Conservation (phyloP, 2,888 invertebrate genomes). For the Nymphalis polychloros region DNA sequence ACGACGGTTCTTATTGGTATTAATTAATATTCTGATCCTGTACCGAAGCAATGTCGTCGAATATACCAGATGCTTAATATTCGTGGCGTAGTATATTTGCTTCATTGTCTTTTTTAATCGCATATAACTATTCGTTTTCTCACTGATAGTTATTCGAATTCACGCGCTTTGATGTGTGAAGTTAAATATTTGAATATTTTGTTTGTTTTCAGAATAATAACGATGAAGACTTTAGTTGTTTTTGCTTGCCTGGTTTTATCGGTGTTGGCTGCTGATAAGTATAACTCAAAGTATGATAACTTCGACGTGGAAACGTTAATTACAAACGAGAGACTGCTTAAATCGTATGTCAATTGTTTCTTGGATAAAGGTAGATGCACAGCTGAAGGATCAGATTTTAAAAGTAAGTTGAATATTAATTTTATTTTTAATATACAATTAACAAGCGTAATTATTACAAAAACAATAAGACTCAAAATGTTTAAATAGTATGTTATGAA, state of each 20-base stretch:
- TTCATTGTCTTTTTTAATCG: slow-evolving; percentile 30
- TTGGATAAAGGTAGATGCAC: slow-evolving; percentile 86
- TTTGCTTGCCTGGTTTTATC: slow-evolving; percentile 61
- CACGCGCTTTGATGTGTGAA: not conserved
- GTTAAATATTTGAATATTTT: slow-evolving; percentile 3
- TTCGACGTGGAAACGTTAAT: slow-evolving; percentile 87
- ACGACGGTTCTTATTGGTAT: slow-evolving; percentile 8
- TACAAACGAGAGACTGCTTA: slow-evolving; percentile 85
- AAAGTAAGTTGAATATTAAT: slow-evolving; percentile 78
- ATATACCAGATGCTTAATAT: slow-evolving; percentile 51
- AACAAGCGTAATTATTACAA: no score
- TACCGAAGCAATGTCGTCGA: slow-evolving; percentile 48
- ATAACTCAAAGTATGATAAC: slow-evolving; percentile 87
- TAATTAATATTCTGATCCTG: slow-evolving; percentile 57
- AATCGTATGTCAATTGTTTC: slow-evolving; percentile 87
- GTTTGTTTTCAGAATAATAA: slow-evolving; percentile 45
- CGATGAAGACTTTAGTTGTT: slow-evolving; percentile 63
- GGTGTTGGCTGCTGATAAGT: slow-evolving; percentile 73
- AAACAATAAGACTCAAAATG: no score
- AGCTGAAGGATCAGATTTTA: slow-evolving; percentile 86
- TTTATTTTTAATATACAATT: no score
- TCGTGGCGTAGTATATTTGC: slow-evolving; percentile 46
- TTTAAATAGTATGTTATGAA: no score
- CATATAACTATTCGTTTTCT: slow-evolving; percentile 10
- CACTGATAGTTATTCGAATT: slow-evolving; percentile 5